Evolutionary conservation across 2,888 invertebrate species (phyloP).

Genomic region (Coenonympha arcania): DNA sequence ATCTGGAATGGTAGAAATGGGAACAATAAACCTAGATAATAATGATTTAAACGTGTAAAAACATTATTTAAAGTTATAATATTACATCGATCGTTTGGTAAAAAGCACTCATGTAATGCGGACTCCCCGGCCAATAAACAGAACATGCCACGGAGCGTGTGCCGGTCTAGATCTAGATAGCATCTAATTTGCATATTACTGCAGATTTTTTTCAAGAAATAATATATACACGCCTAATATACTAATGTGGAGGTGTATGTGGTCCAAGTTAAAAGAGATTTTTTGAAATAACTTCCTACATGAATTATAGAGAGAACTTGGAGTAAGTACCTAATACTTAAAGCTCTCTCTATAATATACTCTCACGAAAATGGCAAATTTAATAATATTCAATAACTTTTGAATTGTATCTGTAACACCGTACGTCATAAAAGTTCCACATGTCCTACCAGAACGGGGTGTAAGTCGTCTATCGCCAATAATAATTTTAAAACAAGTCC

Average conservation of each 20-base stretch:
- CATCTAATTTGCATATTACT: slow-evolving; percentile 62
- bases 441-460: too few species aligned
- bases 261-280: slow-evolving; percentile 30
- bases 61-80: neutral
- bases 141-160: slow-evolving; percentile 44
- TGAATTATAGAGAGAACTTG: too few species aligned
- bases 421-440: too few species aligned
- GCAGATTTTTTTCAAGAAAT: slow-evolving; percentile 65
- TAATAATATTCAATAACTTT: too few species aligned
- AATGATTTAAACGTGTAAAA: neutral
- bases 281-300: neutral
- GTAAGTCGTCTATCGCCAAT: too few species aligned
- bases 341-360: too few species aligned
- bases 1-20: too few species aligned
- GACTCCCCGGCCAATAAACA: slow-evolving; percentile 8
- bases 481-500: too few species aligned
- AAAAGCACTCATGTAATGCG: slow-evolving; percentile 14
- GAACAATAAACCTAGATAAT: too few species aligned
- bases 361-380: too few species aligned
- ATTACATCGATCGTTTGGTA: slow-evolving; percentile 12
- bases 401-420: too few species aligned
- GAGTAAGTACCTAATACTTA: too few species aligned
- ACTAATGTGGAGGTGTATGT: slow-evolving; percentile 39
- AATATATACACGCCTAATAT: slow-evolving; percentile 51
- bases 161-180: slow-evolving; percentile 49